Evolutionary conservation across 2,113 vertebrate genomes (phyloP), one percentile per base, ranked within the genome.

Genomic region (Eubucco bourcierii): DNA sequence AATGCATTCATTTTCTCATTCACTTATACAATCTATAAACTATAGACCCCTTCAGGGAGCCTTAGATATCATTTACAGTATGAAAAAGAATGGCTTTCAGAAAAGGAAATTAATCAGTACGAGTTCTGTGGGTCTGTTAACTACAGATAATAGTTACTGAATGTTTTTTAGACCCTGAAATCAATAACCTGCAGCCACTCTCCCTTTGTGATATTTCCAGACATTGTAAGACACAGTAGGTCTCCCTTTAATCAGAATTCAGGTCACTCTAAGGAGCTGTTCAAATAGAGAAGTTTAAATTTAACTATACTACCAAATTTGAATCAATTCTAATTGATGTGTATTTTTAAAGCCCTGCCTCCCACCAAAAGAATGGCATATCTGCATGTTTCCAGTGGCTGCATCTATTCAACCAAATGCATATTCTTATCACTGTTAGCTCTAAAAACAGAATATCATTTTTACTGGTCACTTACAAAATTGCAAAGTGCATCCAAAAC

Each of bases 61-160:
- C 46, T 87, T 86, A 78, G 59, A 37, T 80, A 93, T 80, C 50
- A 75, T 84, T 77, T 84, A 75, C 47, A 68, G 59, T 46, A 85
- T 76, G 61, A 81, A 90, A 89, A 87, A n/a, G 41, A 67, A 72
- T 3, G 0, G 19, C 67, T 92, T 95, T 92, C 65, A 93, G 73
- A 89, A 94, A 90, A 80, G 52, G 33, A 80, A 95, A 84, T 90
- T 94, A 94, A 85, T 92, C 79, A 88, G 56, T 15, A 8, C 44
- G 47, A 77, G 39, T 80, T 59, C 33, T 68, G 28, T 88, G 72
- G 34, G 52, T 78, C 74, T 86, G 70, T 70, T 93, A 73, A 87
- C 74, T 91, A 87, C 66, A 94, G 55, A 94, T 85, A 90, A 80
- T 78, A 77, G 34, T 90, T 44, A 58, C 11, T 27, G 37, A 58